These are phyloP conservation scores for Melikaiella ostensackeni DNA, from an alignment of 2,888 invertebrate genomes.

Conservation along the genomic window DNA sequence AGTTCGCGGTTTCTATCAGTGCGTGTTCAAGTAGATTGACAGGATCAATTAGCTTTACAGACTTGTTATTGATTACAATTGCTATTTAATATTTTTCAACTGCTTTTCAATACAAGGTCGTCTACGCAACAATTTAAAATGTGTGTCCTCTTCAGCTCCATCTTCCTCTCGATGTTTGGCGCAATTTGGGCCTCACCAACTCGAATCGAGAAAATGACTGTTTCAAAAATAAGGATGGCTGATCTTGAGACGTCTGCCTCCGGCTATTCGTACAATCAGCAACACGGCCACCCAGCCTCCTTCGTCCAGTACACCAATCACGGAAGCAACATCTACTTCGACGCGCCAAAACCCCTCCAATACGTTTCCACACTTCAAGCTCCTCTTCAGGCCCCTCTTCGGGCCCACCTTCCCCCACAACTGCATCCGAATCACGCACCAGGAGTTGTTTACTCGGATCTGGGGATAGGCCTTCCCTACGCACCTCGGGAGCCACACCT, in stretches of 20 bases:
- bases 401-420: conserved; percentile 48
- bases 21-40: conserved; percentile 26
- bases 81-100: not conserved
- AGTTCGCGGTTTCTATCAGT: conserved; percentile 39
- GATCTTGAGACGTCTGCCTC: conserved; percentile 82
- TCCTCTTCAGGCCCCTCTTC: conserved; percentile 44
- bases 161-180: conserved; percentile 33
- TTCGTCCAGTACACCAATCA: conserved; percentile 71
- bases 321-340: conserved; percentile 63
- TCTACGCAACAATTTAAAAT: conserved; percentile 12
- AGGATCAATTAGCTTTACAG: not conserved
- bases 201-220: conserved; percentile 75
- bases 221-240: conserved; percentile 80
- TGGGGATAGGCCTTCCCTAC: conserved; percentile 36
- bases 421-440: conserved; percentile 54
- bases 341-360: conserved; percentile 61
- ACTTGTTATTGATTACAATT: not conserved
- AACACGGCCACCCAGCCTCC: conserved; percentile 66
- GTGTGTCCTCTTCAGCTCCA: conserved; percentile 16
- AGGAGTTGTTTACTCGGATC: conserved; percentile 52
- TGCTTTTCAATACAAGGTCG: not conserved
- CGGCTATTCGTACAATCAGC: conserved; percentile 77
- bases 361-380: conserved; percentile 57
- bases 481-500: conserved; percentile 2
- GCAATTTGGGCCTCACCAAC: conserved; percentile 38